These are phyloP conservation scores for Macroglossus sobrinus DNA, from an alignment of 2,113 vertebrate species.

Conservation along the genomic window DNA sequence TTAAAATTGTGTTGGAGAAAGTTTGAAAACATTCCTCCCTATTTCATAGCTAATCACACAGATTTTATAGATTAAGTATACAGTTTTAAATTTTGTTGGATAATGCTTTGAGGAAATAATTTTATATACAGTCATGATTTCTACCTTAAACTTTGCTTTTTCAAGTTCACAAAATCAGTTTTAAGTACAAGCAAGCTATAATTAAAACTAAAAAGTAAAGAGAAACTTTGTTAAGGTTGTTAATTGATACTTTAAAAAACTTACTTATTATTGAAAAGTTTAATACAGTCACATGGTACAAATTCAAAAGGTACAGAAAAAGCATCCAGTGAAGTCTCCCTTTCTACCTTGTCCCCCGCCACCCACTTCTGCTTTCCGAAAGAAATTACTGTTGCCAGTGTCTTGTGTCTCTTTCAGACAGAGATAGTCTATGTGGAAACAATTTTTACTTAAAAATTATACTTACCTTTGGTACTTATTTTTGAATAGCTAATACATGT, in stretches of 20 bases:
- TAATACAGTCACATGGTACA: background rate
- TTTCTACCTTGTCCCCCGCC: background rate
- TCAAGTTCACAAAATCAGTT: background rate
- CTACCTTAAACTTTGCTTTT: background rate
- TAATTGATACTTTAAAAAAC: background rate
- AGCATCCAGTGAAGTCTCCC: background rate
- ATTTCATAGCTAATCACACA: background rate
- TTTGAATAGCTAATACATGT: no score
- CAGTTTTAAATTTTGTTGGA: conserved; percentile 18
- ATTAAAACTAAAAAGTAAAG: conserved; percentile 5
- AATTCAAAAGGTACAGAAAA: background rate
- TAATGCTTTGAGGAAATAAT: background rate
- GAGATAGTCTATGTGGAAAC: background rate
- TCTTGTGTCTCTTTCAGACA: background rate
- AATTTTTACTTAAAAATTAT: background rate
- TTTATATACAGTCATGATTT: conserved; percentile 4
- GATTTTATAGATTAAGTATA: conserved; percentile 1
- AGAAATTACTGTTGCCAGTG: background rate
- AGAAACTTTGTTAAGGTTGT: conserved; percentile 2
- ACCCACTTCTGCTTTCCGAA: background rate
- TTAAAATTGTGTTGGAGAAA: conserved; percentile 3
- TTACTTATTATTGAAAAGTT: conserved; percentile 9
- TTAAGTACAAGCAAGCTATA: conserved; percentile 21
- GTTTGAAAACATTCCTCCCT: background rate
- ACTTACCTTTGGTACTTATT: background rate